phyloP scores from a whole-genome alignment of 1,140 invertebrate genomes.

The Eriocheir sinensis region DNA sequence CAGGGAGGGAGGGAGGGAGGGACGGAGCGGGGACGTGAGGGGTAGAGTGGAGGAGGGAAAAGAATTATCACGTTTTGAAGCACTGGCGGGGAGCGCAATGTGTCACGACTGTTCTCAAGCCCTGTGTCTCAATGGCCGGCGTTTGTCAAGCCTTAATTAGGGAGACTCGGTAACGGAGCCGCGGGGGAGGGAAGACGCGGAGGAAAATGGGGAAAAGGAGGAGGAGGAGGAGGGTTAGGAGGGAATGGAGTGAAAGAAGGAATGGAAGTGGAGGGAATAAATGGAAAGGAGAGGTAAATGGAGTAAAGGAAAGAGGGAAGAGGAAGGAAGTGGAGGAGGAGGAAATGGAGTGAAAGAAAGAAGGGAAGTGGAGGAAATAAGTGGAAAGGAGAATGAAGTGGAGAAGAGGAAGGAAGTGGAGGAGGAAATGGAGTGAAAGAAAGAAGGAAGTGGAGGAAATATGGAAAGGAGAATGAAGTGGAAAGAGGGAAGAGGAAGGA shows the following conservation, averaged over 20 bases:
- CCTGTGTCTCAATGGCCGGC: not conserved
- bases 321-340: too few species aligned
- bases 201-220: not conserved
- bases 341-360: too few species aligned
- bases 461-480: not conserved
- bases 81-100: not conserved
- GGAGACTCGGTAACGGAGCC: not conserved
- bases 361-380: not conserved
- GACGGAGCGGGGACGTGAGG: too few species aligned
- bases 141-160: not conserved
- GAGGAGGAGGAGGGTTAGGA: too few species aligned
- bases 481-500: too few species aligned
- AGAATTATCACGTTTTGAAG: not conserved
- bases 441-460: not conserved
- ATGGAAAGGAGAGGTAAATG: not conserved
- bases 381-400: not conserved
- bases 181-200: not conserved
- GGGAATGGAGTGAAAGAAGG: not conserved
- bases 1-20: too few species aligned
- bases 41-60: not conserved
- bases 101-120: conserved; percentile 14
- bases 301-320: not conserved
- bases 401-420: not conserved
- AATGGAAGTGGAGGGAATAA: not conserved
- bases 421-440: too few species aligned